Conservation (phyloP, 2,797 vertebrate genomes). For the Scomberomorus guttatus region DNA sequence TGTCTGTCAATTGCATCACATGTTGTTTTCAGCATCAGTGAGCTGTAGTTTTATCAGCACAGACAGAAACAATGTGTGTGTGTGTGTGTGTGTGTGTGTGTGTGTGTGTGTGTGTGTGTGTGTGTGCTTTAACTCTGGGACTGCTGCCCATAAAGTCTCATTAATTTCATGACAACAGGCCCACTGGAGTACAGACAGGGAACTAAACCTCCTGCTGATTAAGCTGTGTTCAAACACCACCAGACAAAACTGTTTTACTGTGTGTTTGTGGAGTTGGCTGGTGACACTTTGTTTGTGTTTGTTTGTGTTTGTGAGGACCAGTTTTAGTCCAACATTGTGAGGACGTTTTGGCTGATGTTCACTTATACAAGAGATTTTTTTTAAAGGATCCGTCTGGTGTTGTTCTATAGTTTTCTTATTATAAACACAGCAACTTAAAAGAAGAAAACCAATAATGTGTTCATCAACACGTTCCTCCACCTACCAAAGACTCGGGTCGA, state of each 20-base stretch:
- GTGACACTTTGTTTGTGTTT: background rate
- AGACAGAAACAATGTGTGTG: slow-evolving; percentile 22
- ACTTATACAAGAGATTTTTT: too few species aligned
- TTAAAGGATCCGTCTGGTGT: too few species aligned
- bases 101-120: slow-evolving; percentile 16
- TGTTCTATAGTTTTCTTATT: too few species aligned
- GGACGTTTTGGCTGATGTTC: background rate
- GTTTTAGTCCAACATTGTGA: background rate
- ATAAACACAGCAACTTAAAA: too few species aligned
- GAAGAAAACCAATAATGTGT: too few species aligned
- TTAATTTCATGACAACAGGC: slow-evolving; percentile 59
- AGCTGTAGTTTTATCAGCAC: slow-evolving; percentile 41
- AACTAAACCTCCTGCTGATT: slow-evolving; percentile 55
- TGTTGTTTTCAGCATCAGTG: slow-evolving; percentile 40
- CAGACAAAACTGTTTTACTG: slow-evolving; percentile 34
- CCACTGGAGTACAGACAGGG: slow-evolving; percentile 56
- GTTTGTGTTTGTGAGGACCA: background rate
- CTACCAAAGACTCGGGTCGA: too few species aligned
- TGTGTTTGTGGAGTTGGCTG: slow-evolving; percentile 35
- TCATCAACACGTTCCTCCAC: too few species aligned
- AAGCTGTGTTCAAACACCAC: slow-evolving; percentile 58
- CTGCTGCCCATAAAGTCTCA: slow-evolving; percentile 64
- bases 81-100: background rate
- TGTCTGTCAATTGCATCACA: background rate
- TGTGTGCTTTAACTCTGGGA: slow-evolving; percentile 36